Percentiles rank a stretch among this genome's conserved stretches.
These are phyloP conservation scores for Rhagonycha lutea DNA, from an alignment of 2,888 invertebrate species.

Conservation along the genomic window DNA sequence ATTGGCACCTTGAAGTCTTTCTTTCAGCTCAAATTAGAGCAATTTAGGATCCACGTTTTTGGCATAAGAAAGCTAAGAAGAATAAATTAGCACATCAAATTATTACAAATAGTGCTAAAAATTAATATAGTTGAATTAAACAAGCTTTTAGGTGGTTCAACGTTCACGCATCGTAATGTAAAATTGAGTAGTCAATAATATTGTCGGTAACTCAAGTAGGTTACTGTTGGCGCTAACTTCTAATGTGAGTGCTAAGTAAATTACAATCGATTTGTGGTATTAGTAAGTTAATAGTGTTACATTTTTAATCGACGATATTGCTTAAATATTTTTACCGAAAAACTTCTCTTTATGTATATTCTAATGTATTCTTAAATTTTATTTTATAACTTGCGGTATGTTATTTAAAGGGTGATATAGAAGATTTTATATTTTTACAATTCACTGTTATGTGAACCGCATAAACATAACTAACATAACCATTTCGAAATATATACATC, in stretches of 20 bases:
- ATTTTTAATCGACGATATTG: neutral
- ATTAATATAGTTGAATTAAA: neutral
- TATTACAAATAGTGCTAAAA: neutral
- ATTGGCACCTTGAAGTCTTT: no score
- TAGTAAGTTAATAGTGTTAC: neutral
- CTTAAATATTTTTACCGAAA: neutral
- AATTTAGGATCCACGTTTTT: no score
- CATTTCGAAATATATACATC: neutral
- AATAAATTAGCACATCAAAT: neutral
- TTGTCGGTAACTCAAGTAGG: neutral
- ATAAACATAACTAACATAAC: neutral
- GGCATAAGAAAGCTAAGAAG: no score
- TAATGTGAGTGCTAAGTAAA: neutral
- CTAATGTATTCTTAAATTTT: neutral
- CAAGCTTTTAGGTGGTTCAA: neutral
- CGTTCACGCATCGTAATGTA: neutral
- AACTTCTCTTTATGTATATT: neutral
- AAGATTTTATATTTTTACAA: neutral
- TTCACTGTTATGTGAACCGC: neutral
- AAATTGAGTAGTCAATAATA: neutral
- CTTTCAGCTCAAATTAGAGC: no score
- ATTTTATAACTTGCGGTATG: neutral
- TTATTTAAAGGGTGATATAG: neutral
- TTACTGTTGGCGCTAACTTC: neutral
- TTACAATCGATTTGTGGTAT: neutral